Evolutionary conservation across 1,140 invertebrate species (phyloP).

Genomic region (Drosophila kohkoa): DNA sequence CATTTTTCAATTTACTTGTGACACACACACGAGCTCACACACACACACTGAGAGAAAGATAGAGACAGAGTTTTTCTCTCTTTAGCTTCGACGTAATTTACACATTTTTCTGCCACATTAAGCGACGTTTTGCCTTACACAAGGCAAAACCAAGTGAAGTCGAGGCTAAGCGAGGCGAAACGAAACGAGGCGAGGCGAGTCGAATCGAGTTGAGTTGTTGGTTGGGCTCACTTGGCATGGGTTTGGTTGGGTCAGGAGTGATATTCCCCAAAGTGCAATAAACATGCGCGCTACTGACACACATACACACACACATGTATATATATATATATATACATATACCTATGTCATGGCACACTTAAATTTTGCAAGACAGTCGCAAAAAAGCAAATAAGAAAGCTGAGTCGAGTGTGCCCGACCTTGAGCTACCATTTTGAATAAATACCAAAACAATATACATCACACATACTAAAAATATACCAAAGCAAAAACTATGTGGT

Average conservation of each 20-base stretch:
- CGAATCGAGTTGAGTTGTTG: slow-evolving; percentile 46
- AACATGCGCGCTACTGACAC: slow-evolving; percentile 74
- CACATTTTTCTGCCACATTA: slow-evolving; percentile 84
- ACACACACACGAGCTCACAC: slow-evolving; percentile 52
- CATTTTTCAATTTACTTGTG: slow-evolving; percentile 76
- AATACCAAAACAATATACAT: too few species aligned
- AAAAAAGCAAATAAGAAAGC: slow-evolving; percentile 19
- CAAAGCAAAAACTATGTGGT: too few species aligned
- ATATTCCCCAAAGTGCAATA: slow-evolving; percentile 82
- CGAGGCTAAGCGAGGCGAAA: slow-evolving; percentile 17
- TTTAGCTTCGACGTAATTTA: slow-evolving; percentile 72
- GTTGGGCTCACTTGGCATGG: slow-evolving; percentile 49
- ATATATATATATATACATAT: slow-evolving; percentile 23
- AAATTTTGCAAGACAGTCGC: slow-evolving; percentile 44
- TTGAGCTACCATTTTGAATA: too few species aligned
- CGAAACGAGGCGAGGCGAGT: slow-evolving; percentile 6
- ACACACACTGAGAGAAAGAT: slow-evolving; percentile 25
- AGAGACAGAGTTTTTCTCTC: slow-evolving; percentile 2
- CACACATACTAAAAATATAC: too few species aligned
- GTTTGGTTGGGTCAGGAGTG: slow-evolving; percentile 42
- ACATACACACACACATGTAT: slow-evolving; percentile 58
- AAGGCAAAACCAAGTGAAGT: slow-evolving; percentile 30
- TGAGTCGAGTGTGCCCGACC: too few species aligned
- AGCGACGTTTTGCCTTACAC: slow-evolving; percentile 62
- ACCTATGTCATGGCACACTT: slow-evolving; percentile 72